Percentiles rank a stretch among this genome's conserved stretches.
phyloP scores from a whole-genome alignment of 2,797 vertebrate species.

The Ataeniobius toweri region DNA sequence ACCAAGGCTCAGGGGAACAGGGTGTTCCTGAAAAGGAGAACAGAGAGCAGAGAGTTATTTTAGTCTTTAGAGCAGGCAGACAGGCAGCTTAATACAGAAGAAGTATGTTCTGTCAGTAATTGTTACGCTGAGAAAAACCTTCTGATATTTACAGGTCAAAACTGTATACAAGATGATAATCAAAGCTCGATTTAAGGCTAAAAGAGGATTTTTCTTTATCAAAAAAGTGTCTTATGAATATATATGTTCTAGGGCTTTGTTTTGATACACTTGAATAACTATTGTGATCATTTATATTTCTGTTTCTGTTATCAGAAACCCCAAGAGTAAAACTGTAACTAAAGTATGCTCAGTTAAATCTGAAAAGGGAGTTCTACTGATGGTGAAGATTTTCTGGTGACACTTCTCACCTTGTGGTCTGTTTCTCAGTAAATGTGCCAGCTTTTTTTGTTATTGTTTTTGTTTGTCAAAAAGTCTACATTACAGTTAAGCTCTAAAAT shows the following conservation, averaged over 20 bases:
- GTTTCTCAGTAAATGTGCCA: not conserved
- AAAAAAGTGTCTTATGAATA: not conserved
- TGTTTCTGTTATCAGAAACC: not conserved
- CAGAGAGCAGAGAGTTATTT: slow-evolving; percentile 82
- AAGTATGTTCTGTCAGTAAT: slow-evolving; percentile 19
- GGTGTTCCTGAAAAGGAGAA: slow-evolving; percentile 82
- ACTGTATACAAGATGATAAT: not conserved
- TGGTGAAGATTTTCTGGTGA: not conserved
- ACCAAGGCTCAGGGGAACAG: slow-evolving; percentile 62
- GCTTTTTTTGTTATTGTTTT: not conserved
- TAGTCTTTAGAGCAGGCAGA: slow-evolving; percentile 64
- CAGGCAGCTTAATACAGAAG: slow-evolving; percentile 59
- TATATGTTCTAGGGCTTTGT: not conserved
- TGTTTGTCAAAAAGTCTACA: not conserved
- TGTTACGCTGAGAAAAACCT: slow-evolving; percentile 3
- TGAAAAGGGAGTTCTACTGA: not conserved
- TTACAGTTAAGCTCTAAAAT: not conserved
- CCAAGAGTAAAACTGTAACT: not conserved
- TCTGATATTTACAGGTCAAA: not conserved
- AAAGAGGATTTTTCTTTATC: not conserved
- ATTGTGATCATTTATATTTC: not conserved
- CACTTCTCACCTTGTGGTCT: not conserved
- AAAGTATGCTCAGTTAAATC: not conserved
- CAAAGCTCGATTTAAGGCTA: not conserved
- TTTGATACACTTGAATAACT: not conserved